phyloP scores from a whole-genome alignment of 2,888 invertebrate species.

The Ormyrus labotus region DNA sequence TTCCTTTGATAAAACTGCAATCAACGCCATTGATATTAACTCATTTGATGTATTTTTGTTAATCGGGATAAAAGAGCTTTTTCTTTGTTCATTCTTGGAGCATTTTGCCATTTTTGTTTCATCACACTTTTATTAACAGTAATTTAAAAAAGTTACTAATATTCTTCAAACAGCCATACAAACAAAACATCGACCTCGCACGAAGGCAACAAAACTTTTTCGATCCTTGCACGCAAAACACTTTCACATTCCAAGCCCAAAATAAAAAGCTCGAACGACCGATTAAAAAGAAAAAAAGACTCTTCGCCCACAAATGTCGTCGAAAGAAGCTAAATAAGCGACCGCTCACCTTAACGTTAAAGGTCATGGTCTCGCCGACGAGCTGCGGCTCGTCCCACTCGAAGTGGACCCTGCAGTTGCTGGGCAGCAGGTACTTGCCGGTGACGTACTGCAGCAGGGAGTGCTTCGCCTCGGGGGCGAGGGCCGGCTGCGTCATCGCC shows the following conservation, averaged over 20 bases:
- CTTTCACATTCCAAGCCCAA: too few relatives aligned
- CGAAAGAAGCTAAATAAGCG: background rate
- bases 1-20: conserved; percentile 91
- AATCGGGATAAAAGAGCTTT: too few relatives aligned
- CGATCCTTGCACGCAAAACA: too few relatives aligned
- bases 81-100: too few relatives aligned
- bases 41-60: too few relatives aligned
- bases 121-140: too few relatives aligned
- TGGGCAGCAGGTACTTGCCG: conserved; percentile 92
- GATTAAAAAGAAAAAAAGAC: background rate
- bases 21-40: background rate
- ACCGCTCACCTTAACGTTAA: conserved; percentile 82
- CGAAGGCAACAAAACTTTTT: too few relatives aligned
- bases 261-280: background rate
- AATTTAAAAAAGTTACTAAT: too few relatives aligned
- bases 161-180: too few relatives aligned
- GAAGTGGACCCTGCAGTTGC: conserved; percentile 90
- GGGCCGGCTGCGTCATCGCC: conserved; percentile 92
- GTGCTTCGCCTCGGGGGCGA: conserved; percentile 93
- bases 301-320: background rate
- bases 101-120: too few relatives aligned
- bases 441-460: conserved; percentile 93
- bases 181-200: too few relatives aligned
- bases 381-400: conserved; percentile 93
- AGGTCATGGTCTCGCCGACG: conserved; percentile 94